Conservation (phyloP, 2,888 invertebrate genomes). For the Andricus quercusramuli region DNA sequence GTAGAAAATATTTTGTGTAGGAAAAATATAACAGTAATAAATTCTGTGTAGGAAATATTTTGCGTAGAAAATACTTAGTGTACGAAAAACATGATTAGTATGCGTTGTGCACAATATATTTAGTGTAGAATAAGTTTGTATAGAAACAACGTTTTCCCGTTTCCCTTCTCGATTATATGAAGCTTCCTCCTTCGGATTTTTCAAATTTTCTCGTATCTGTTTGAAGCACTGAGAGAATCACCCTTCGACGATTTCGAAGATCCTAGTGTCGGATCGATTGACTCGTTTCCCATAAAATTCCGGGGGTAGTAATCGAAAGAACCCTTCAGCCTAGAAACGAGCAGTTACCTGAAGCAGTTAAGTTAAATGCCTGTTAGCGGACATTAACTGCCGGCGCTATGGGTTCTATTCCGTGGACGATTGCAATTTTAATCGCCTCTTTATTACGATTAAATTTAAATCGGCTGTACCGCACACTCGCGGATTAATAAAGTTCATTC, state of each 20-base stretch:
- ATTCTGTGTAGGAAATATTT: too few relatives aligned
- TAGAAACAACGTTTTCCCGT: too few relatives aligned
- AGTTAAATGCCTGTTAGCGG: conserved; percentile 78
- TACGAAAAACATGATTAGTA: too few relatives aligned
- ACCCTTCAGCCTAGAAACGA: conserved; percentile 77
- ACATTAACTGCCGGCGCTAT: conserved; percentile 72
- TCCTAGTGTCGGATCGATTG: not conserved
- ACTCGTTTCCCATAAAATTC: conserved; percentile 73
- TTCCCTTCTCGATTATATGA: not conserved
- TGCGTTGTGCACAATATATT: too few relatives aligned
- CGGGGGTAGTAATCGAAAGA: conserved; percentile 75
- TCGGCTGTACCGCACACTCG: conserved; percentile 60
- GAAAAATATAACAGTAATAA: too few relatives aligned
- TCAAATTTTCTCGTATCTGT: not conserved
- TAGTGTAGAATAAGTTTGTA: too few relatives aligned
- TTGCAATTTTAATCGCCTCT: conserved; percentile 77
- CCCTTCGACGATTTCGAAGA: not conserved
- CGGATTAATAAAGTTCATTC: conserved; percentile 70
- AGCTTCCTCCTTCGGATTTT: not conserved
- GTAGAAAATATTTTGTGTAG: too few relatives aligned
- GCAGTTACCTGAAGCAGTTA: conserved; percentile 77
- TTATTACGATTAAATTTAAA: conserved; percentile 77
- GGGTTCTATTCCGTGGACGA: conserved; percentile 70
- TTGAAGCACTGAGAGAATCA: not conserved
- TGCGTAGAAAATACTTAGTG: too few relatives aligned